These are phyloP conservation scores for Acipenser oxyrinchus DNA, from an alignment of 2,797 vertebrate species.

Conservation along the genomic window DNA sequence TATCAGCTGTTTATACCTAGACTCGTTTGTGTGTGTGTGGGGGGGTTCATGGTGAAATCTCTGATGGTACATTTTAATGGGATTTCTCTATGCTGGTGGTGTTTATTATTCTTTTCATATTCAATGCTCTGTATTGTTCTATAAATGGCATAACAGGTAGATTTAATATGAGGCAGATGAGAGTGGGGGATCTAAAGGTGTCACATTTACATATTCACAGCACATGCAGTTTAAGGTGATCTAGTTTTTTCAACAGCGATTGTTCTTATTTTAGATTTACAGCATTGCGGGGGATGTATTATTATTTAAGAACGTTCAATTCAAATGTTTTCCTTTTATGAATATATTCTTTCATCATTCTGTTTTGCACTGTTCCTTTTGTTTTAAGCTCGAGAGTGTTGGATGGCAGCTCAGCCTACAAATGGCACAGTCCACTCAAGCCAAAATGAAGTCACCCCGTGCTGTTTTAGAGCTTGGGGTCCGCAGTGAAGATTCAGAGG, in stretches of 20 bases:
- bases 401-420: constrained; percentile 93
- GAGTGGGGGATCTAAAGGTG: too few relatives aligned
- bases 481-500: constrained; percentile 75
- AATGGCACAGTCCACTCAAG: constrained; percentile 82
- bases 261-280: background rate
- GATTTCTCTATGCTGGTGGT: too few relatives aligned
- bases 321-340: too few relatives aligned
- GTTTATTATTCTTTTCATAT: too few relatives aligned
- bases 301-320: too few relatives aligned
- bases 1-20: too few relatives aligned
- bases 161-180: too few relatives aligned
- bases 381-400: constrained; percentile 76
- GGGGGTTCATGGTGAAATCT: too few relatives aligned
- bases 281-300: background rate
- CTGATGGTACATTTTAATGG: too few relatives aligned
- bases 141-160: background rate
- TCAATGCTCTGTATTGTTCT: too few relatives aligned
- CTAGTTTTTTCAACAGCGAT: background rate
- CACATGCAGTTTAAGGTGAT: background rate
- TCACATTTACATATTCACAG: background rate
- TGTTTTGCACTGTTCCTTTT: constrained; percentile 23
- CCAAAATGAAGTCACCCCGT: constrained; percentile 76
- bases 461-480: constrained; percentile 81
- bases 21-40: too few relatives aligned
- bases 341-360: too few relatives aligned